Evolutionary conservation across 2,113 vertebrate species (phyloP).

Genomic region (Etheostoma cragini): DNA sequence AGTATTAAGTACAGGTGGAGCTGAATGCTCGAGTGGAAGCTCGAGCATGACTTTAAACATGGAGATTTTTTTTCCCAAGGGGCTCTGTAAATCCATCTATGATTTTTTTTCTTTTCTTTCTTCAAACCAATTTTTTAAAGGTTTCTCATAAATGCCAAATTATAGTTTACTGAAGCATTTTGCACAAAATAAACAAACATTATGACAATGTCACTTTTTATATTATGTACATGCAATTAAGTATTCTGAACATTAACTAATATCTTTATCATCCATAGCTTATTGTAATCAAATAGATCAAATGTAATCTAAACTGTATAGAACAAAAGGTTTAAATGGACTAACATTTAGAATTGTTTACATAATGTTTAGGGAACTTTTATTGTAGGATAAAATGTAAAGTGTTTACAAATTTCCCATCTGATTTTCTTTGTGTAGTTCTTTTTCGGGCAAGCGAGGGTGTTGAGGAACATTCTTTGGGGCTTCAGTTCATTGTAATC

Average conservation of each 20-base stretch:
- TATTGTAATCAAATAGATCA: conserved; percentile 83
- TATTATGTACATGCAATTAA: conserved; percentile 85
- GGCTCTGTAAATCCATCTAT: conserved; percentile 63
- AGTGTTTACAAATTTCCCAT: conserved; percentile 83
- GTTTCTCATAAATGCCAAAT: conserved; percentile 88
- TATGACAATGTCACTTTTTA: conserved; percentile 85
- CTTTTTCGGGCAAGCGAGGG: not conserved
- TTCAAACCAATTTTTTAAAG: conserved; percentile 62
- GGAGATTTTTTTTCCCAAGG: conserved; percentile 25
- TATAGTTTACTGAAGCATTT: conserved; percentile 90
- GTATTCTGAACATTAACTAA: conserved; percentile 85
- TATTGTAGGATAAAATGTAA: conserved; percentile 69
- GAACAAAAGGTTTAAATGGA: conserved; percentile 73
- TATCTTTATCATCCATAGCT: conserved; percentile 80
- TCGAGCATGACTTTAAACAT: conserved; percentile 43
- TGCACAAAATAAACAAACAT: conserved; percentile 85
- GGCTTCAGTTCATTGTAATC: conserved; percentile 55
- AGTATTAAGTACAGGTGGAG: conserved; percentile 77
- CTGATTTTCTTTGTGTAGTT: conserved; percentile 59
- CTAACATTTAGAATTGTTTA: conserved; percentile 85
- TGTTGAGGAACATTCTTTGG: not conserved
- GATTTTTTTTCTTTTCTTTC: conserved; percentile 43
- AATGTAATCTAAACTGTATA: conserved; percentile 84
- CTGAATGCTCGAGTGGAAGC: conserved; percentile 66
- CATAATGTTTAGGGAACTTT: conserved; percentile 77